These are phyloP conservation scores for Acromyrmex echinatior DNA, from an alignment of 1,140 invertebrate species.

Conservation along the genomic window DNA sequence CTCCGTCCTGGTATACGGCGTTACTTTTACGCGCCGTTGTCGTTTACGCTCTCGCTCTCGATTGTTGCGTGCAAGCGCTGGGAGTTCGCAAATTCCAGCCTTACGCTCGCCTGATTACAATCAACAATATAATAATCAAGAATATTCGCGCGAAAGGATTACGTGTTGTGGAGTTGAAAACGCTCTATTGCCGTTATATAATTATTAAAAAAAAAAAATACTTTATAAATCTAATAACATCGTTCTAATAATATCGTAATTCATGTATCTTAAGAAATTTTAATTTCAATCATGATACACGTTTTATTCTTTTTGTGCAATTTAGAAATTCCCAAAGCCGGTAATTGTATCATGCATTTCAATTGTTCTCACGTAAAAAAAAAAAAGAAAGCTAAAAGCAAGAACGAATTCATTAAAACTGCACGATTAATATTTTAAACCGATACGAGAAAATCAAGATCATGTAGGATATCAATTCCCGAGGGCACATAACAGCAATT, in stretches of 20 bases:
- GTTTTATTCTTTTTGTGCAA: not conserved
- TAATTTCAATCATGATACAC: not conserved
- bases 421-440: constrained; percentile 6
- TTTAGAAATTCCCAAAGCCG: not conserved
- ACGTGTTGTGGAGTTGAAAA: not conserved
- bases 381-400: not conserved
- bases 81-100: not conserved
- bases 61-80: constrained; percentile 18
- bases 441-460: constrained; percentile 5
- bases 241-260: not conserved
- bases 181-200: not conserved
- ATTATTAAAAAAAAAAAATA: not conserved
- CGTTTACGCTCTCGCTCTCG: constrained; percentile 32
- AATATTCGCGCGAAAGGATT: constrained; percentile 4
- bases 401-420: not conserved
- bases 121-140: constrained; percentile 33
- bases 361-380: too few species aligned
- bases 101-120: constrained; percentile 16
- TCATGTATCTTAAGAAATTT: not conserved
- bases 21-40: constrained; percentile 32
- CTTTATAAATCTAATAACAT: constrained; percentile 5
- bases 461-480: constrained; percentile 22
- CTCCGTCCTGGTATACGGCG: constrained; percentile 6
- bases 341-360: not conserved
- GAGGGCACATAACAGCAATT: constrained; percentile 20